Percentiles rank a stretch among this genome's conserved stretches.
phyloP scores from a whole-genome alignment of 1,140 invertebrate species.

The Wasmannia auropunctata region DNA sequence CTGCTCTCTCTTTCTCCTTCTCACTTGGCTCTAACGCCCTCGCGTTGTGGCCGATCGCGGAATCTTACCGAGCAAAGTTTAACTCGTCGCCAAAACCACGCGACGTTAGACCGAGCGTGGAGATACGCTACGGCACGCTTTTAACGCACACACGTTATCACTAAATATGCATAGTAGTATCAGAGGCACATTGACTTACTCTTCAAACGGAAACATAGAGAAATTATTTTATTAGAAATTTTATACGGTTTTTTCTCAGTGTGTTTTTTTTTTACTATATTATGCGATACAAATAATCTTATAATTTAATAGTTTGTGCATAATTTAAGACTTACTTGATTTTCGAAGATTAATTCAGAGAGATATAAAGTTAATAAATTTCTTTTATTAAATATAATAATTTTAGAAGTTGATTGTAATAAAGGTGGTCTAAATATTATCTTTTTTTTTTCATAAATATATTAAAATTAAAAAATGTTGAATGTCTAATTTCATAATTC shows the following conservation, averaged over 20 bases:
- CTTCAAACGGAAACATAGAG: neutral
- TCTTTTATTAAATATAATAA: no score
- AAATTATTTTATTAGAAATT: neutral
- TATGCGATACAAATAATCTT: neutral
- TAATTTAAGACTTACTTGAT: neutral
- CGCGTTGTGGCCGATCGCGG: conserved; percentile 51
- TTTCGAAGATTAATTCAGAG: neutral
- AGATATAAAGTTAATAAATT: no score
- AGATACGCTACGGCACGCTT: neutral
- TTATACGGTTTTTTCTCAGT: neutral
- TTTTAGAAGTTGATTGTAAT: neutral
- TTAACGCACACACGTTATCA: neutral
- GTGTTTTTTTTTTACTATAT: neutral
- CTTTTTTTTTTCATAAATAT: neutral
- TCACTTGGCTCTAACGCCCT: conserved; percentile 48
- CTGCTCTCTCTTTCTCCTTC: conserved; percentile 17
- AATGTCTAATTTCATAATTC: neutral
- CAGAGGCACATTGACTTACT: neutral
- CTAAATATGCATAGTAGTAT: neutral
- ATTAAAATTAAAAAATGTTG: neutral
- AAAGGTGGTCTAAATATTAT: neutral
- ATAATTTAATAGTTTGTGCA: neutral
- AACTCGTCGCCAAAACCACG: conserved; percentile 59
- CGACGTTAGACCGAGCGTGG: neutral
- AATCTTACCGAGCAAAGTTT: conserved; percentile 74